Base-by-base conservation (phyloP, 2,113 vertebrate genomes). In the Neoarius graeffei region DNA sequence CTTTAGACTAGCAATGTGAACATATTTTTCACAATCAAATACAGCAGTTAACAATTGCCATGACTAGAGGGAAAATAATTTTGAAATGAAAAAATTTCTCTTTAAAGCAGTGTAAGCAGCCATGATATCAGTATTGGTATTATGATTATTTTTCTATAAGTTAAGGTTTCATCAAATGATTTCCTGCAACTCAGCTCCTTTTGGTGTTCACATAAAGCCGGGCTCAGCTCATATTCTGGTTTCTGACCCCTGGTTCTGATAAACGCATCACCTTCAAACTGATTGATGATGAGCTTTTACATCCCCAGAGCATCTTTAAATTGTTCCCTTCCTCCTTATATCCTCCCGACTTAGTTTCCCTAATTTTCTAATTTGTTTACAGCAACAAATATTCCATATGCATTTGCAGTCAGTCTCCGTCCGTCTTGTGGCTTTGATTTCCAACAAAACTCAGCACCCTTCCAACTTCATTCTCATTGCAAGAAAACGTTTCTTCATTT, bases 401-500 rank as follows among this genome's bases (percentile, higher is more conserved):
- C 20, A 7, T 79, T 67, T 67, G 8, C 74, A 67, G n/a, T 86
- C 62, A 81, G 9, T 35, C 60, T 57, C 27, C 42, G 27, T 71
- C 30, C 52, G 54, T 71, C 67, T 79, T 30, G 4, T 86, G 74
- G 60, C 57, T 79, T 9, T 80, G 74, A 60, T 86, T 79, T 64
- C 27, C 15, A 27, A 27, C 14, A 67, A 30, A 84, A 15, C 48
- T 14, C 20, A 35, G 13, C 20, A 77, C 35, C 4, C 25, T 76
- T 79, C 17, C 52, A 73, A 57, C 27, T 23, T 25, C 2, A 85
- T 86, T 66, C 60, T 6, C n/a, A 35, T 25, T 7, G 15, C 74
- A 86, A 52, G 60, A 80, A 80, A 80, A 6, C 56, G 20, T 50
- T 15, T 30, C 9, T n/a, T 20, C 30, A 2, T 20, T 81, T 69